Base-by-base conservation (phyloP, 2,113 vertebrate species). In the Phycodurus eques region DNA sequence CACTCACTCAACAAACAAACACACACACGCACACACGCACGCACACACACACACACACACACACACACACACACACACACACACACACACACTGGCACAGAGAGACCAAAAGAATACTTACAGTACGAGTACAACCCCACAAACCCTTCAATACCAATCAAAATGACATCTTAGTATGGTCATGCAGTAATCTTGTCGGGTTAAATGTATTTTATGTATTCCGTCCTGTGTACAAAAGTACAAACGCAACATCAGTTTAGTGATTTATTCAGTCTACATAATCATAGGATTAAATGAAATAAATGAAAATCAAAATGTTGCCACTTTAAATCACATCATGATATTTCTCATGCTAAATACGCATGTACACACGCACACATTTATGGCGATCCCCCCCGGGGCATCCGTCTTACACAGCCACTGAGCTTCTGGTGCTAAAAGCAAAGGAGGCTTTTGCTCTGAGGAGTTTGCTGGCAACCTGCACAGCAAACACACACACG, bases 381-480 rank as follows among this genome's bases (percentile, higher is more conserved):
- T 22, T 15, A 71, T 1, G 70, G 1, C 67, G 47, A 83, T 79
- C 73, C 79, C 85, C 27, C 83, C 78, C 83, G 85, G 92, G 86
- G 88, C 91, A 90, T 93, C 93, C 89, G 88, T 83, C 77, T 90
- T 86, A 91, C 89, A 89, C 88, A 89, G 90, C 79, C 47, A 70
- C 88, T 94, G 93, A 96, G 94, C 94, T 90, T 87, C 74, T 74
- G 83, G 79, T 77, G 86, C 89, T 84, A 77, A 92, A 90, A 92
- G 91, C 87, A 90, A 92, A 85, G 87, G 11, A 75, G 71, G 54
- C 66, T 53, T 43, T 76, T 83, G 90, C 87, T 79, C 84, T 80
- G 59, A 74, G 72, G 70, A 60, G 53, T 74, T 82, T 72, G 27
- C 68, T 60, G 54, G 68, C 61, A 81, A 71, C 49, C 49, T 70